Evolutionary conservation across 2,888 invertebrate genomes (phyloP), one percentile per base, ranked within the genome.

Genomic region (Galerucella nymphaeae): DNA sequence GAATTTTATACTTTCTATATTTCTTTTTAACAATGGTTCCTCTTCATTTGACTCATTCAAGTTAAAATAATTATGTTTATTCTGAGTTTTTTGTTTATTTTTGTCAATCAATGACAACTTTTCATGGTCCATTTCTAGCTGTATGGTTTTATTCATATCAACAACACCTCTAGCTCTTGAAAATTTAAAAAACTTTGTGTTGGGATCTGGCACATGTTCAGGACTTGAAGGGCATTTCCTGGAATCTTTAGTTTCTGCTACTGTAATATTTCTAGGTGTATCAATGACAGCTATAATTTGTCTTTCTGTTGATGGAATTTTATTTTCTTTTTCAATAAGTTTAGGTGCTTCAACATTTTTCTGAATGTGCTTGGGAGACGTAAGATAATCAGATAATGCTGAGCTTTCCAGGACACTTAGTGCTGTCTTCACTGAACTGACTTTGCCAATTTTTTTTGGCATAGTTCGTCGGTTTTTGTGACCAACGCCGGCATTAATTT

Each of bases 401-500:
- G 82, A 82, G 67, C 84, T 83, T 70, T 84, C 83, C 30, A 80
- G 66, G 8, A 83, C 82, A 57, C 14, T 55, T 63, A 63, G 45
- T 13, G 11, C 13, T n/a, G 82, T 76, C 72, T 85, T 84, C 13
- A 82, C 73, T 13, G 83, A 62, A 14, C 78, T 76, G 13, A 72
- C 71, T 68, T 81, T 82, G 10, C 73, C 73, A 11, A 77, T 59
- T 72, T 82, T 83, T 66, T 88, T 87, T 0, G 86, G 82, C 84
- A 90, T 92, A 0, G 91, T 91, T 82, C 89, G 91, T 63, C 88
- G 87, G 66, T 93, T 91, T 74, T 88, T 90, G 80, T 93, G 92
- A 71, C 87, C 85, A 0, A 93, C 92, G 0, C 92, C 92, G 73
- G 88, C 86, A 81, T 93, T 92, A n/a, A 93, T 91, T 82, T 90